These are phyloP conservation scores for Eudorcas thomsonii DNA, from an alignment of 2,113 vertebrate genomes.

Conservation along the genomic window DNA sequence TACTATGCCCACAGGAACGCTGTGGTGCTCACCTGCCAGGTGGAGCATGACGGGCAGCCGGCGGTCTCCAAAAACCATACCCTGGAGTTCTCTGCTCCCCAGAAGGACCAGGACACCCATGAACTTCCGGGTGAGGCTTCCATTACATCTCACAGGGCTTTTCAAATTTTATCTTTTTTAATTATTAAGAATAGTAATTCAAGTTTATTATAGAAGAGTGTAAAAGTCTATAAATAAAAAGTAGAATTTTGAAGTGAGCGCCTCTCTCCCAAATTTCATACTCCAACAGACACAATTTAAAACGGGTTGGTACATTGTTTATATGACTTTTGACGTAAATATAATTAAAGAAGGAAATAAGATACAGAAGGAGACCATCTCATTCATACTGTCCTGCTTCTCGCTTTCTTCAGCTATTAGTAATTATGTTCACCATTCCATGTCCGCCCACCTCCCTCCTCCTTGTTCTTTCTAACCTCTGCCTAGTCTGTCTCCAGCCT, in stretches of 20 bases:
- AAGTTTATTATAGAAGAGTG: not conserved
- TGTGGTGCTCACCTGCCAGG: not conserved
- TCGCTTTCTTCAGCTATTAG: rapidly evolving
- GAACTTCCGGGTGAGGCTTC: rapidly evolving
- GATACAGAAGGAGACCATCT: rapidly evolving
- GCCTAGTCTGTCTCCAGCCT: not conserved
- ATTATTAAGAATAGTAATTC: not conserved
- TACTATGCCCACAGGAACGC: not conserved
- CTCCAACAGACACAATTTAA: not conserved
- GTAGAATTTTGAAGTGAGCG: rapidly evolving
- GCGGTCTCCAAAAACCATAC: not conserved
- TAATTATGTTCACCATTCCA: rapidly evolving
- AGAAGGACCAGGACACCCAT: not conserved
- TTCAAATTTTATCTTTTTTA: not conserved
- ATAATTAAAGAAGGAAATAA: not conserved
- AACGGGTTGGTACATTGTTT: not conserved
- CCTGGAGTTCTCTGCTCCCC: not conserved
- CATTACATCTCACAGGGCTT: rapidly evolving
- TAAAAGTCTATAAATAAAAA: not conserved
- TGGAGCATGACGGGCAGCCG: not conserved
- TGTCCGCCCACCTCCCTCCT: not conserved
- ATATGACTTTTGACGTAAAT: not conserved
- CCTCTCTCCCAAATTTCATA: not conserved
- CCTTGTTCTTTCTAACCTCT: not conserved
- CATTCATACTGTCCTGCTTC: not conserved